Conservation (phyloP, 2,888 invertebrate species). For the Cerceris rybyensis region DNA sequence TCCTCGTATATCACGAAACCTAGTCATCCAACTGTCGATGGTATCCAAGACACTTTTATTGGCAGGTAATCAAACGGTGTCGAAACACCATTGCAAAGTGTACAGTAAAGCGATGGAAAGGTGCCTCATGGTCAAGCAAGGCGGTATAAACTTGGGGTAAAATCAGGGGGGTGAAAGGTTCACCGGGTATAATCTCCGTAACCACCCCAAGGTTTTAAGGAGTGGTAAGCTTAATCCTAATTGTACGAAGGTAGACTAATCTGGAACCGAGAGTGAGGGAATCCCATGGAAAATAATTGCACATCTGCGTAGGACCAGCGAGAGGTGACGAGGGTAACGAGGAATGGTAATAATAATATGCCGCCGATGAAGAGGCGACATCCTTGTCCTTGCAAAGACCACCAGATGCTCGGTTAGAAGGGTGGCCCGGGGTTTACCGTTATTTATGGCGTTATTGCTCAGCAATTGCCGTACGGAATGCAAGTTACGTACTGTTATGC, state of each 20-base stretch:
- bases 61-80: conserved; percentile 1
- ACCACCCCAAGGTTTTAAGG: not conserved
- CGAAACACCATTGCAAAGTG: not conserved
- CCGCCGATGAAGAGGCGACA: not conserved
- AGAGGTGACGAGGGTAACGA: not conserved
- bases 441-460: conserved; percentile 25
- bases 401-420: conserved; percentile 13
- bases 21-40: not conserved
- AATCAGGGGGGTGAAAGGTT: not conserved
- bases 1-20: conserved; percentile 4
- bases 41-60: conserved; percentile 16
- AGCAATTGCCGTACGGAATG: conserved; percentile 12
- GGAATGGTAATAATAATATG: not conserved
- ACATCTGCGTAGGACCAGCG: not conserved
- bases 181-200: not conserved
- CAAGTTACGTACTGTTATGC: not conserved
- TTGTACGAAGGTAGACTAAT: conserved; percentile 18
- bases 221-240: conserved; percentile 27
- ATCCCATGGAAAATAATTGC: not conserved
- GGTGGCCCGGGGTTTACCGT: conserved; percentile 23
- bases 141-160: not conserved
- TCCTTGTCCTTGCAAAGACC: not conserved
- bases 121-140: too few species aligned
- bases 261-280: not conserved
- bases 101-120: not conserved